Conservation (phyloP, 2,113 vertebrate species). For the Pelobates fuscus region DNA sequence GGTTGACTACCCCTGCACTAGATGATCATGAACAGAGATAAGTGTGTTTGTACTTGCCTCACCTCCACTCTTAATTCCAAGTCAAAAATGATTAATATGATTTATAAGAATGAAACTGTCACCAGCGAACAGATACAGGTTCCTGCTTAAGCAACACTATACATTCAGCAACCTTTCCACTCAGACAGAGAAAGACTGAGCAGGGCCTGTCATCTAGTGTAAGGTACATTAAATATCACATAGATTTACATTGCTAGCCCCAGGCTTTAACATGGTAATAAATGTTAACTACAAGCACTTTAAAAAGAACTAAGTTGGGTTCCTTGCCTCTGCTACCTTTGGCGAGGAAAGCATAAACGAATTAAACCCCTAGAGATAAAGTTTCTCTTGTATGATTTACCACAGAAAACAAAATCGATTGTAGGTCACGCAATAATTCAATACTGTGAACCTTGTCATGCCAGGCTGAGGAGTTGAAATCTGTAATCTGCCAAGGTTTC, state of each 20-base stretch:
- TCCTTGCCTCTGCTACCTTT: conserved; percentile 3
- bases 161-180: neutral
- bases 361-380: conserved; percentile 36
- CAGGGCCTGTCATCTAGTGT: conserved; percentile 14
- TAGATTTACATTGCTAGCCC: conserved; percentile 20
- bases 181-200: neutral
- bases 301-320: neutral
- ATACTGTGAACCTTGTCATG: conserved; percentile 31
- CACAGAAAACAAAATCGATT: conserved; percentile 33
- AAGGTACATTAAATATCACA: conserved; percentile 1
- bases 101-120: no score
- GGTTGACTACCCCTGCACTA: no score
- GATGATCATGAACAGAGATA: no score
- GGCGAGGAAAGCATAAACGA: conserved; percentile 11
- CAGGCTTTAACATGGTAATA: conserved; percentile 30
- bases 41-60: no score
- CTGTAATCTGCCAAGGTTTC: conserved; percentile 17
- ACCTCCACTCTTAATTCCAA: no score
- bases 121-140: neutral
- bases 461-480: conserved; percentile 15
- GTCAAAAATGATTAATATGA: no score
- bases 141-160: neutral
- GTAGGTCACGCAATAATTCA: conserved; percentile 40
- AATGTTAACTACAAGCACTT: conserved; percentile 15
- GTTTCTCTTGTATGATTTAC: conserved; percentile 26